Percentiles rank a stretch among this genome's conserved stretches.
These are phyloP conservation scores for Neodontobutis hainanensis DNA, from an alignment of 2,113 vertebrate genomes.

Conservation along the genomic window DNA sequence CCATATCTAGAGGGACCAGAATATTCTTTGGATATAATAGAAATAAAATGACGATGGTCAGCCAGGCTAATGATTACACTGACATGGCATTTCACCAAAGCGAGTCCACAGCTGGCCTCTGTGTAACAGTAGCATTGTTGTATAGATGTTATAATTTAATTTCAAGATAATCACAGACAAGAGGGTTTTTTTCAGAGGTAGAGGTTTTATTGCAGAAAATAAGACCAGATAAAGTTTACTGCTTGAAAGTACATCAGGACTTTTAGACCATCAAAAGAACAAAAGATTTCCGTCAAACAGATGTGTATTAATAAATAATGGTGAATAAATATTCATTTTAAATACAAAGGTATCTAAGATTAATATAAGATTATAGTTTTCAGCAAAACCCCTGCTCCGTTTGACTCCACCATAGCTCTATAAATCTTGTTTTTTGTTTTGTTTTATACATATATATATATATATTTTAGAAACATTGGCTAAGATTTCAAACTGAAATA, in stretches of 20 bases:
- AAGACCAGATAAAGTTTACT: slow-evolving; percentile 87
- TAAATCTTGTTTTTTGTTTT: slow-evolving; percentile 73
- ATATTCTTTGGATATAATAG: no score
- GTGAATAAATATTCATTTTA: slow-evolving; percentile 87
- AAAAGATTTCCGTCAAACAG: slow-evolving; percentile 82
- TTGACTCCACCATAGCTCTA: slow-evolving; percentile 79
- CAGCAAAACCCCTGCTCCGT: slow-evolving; percentile 88
- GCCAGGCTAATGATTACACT: no score
- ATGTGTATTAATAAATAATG: slow-evolving; percentile 94
- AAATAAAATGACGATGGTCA: no score
- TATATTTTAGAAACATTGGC: slow-evolving; percentile 84
- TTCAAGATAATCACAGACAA: slow-evolving; percentile 14
- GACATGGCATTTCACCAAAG: no score
- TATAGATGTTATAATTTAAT: not conserved
- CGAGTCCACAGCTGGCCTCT: no score
- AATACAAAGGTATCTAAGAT: slow-evolving; percentile 90
- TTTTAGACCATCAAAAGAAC: slow-evolving; percentile 79
- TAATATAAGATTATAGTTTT: slow-evolving; percentile 80
- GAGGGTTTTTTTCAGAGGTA: slow-evolving; percentile 79
- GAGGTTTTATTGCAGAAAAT: slow-evolving; percentile 90
- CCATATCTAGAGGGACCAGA: no score
- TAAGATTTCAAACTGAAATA: slow-evolving; percentile 81
- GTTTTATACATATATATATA: not conserved
- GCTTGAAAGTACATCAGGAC: slow-evolving; percentile 88
- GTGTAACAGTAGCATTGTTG: no score